Conservation (phyloP, 2,888 invertebrate species). For the Prenolepis imparis region DNA sequence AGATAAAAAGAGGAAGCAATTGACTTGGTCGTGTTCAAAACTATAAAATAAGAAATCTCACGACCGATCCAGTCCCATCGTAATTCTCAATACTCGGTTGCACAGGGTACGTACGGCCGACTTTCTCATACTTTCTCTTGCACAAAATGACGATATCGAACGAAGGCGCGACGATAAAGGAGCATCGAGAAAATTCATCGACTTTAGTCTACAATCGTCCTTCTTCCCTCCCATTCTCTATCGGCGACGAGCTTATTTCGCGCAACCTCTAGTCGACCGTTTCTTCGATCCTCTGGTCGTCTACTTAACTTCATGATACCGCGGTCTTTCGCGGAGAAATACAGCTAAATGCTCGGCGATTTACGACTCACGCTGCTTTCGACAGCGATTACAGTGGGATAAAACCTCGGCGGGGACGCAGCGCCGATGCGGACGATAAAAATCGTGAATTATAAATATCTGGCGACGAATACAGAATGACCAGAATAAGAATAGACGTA, state of each 20-base stretch:
- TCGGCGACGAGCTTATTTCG: constrained; percentile 69
- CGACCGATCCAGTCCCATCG: constrained; percentile 59
- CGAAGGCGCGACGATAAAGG: constrained; percentile 67
- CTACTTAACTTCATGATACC: constrained; percentile 72
- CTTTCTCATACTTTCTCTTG: constrained; percentile 67
- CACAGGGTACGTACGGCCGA: constrained; percentile 63
- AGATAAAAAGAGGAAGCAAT: neutral
- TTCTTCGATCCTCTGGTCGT: constrained; percentile 47
- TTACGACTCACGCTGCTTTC: constrained; percentile 50
- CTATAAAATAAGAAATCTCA: constrained; percentile 68
- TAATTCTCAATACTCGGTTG: constrained; percentile 50
- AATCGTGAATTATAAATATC: constrained; percentile 43
- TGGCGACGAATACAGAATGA: constrained; percentile 17
- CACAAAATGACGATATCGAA: constrained; percentile 43
- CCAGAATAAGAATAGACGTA: constrained; percentile 6
- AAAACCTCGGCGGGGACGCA: constrained; percentile 22
- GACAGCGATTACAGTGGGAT: constrained; percentile 26
- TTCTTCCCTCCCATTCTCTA: constrained; percentile 29
- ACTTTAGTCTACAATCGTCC: constrained; percentile 36
- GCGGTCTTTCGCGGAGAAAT: constrained; percentile 61
- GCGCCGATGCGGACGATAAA: constrained; percentile 27
- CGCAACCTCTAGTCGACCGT: constrained; percentile 48
- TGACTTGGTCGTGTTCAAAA: constrained; percentile 59
- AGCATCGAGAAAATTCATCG: constrained; percentile 68
- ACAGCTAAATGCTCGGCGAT: constrained; percentile 54